Evolutionary conservation across 2,113 vertebrate genomes (phyloP), one percentile per base, ranked within the genome.

Genomic region (Drymodes brunneopygia): DNA sequence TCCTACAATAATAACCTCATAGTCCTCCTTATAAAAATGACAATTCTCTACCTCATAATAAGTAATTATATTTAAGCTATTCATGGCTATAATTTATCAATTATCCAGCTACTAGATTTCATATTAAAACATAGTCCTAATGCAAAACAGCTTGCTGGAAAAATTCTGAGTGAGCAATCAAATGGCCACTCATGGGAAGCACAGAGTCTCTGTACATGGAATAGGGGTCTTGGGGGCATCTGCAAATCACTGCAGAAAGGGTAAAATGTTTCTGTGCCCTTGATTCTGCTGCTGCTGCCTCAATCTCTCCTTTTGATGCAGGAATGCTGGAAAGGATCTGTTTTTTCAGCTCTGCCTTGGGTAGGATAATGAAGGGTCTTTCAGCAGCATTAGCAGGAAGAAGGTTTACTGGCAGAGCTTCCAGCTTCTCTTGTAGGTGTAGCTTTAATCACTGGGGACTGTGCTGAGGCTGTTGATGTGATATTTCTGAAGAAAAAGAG

Each of bases 381-480:
- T 93, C 64, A 67, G 88, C 65, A 70, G 89, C 81, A 61, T 84
- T 91, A 94, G 85, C 74, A 57, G 88, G 53, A 57, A 62, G 42
- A 81, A 93, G 81, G 45, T 78, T 95, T 45, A 33, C 31, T 87
- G 89, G 84, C 81, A 95, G 65, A 91, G 90, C 87, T 94, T 89
- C 83, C 84, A 92, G 93, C 70, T 85, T 42, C 40, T 42, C 89
- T 75, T 81, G 81, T 69, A 94, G 78, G 81, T 92, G 81, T 77
- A 94, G 74, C 81, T 95, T 91, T 90, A 95, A 95, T 96, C 90
- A 80, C 90, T 31, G 42, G 74, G 66, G 90, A 93, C 81, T 81
- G 14, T 35, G 62, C 78, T 1, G 21, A 86, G 81, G 78, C 74
- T 90, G 84, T 84, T 74, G 66, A 88, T 82, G 80, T 86, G 71